A percentile compares a stretch with the other conserved stretches of the same genome.
Conservation (phyloP, 1,140 invertebrate species). For the Drosophila nasuta region DNA sequence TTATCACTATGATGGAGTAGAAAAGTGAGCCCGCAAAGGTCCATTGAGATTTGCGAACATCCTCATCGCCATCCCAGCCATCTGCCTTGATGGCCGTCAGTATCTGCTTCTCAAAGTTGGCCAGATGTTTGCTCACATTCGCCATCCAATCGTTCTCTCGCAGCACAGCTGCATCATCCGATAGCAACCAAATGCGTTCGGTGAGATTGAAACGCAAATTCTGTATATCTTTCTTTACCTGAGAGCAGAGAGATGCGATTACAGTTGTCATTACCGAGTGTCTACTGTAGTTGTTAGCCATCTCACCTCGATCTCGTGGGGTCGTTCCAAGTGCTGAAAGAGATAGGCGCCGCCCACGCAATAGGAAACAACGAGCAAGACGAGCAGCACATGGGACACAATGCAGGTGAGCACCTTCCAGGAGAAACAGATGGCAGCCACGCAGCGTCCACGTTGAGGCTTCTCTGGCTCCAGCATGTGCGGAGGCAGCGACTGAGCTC, state of each 20-base stretch:
- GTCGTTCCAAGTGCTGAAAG: slow-evolving; percentile 92
- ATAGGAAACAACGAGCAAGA: slow-evolving; percentile 93
- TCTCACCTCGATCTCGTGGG: slow-evolving; percentile 90
- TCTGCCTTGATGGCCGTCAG: slow-evolving; percentile 93
- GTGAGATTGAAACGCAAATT: slow-evolving; percentile 90
- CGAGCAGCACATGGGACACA: slow-evolving; percentile 94
- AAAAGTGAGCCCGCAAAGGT: slow-evolving; percentile 96
- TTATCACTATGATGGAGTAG: slow-evolving; percentile 99
- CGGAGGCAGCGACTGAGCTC: slow-evolving; percentile 78
- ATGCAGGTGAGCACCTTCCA: slow-evolving; percentile 94
- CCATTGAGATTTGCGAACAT: slow-evolving; percentile 91
- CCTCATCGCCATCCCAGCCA: slow-evolving; percentile 96
- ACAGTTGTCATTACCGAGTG: neutral
- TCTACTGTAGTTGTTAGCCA: neutral
- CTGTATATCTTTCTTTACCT: slow-evolving; percentile 93
- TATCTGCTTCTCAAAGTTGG: slow-evolving; percentile 92
- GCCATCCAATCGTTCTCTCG: slow-evolving; percentile 74
- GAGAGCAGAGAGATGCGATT: neutral
- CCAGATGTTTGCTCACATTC: slow-evolving; percentile 75
- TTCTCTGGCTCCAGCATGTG: slow-evolving; percentile 77
- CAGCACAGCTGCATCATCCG: slow-evolving; percentile 85
- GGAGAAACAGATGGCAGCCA: slow-evolving; percentile 86
- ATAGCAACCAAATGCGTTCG: slow-evolving; percentile 92
- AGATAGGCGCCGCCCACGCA: slow-evolving; percentile 94
- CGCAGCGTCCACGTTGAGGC: slow-evolving; percentile 84